Evolutionary conservation across 2,113 vertebrate genomes (phyloP).

Genomic region (Candoia aspera): DNA sequence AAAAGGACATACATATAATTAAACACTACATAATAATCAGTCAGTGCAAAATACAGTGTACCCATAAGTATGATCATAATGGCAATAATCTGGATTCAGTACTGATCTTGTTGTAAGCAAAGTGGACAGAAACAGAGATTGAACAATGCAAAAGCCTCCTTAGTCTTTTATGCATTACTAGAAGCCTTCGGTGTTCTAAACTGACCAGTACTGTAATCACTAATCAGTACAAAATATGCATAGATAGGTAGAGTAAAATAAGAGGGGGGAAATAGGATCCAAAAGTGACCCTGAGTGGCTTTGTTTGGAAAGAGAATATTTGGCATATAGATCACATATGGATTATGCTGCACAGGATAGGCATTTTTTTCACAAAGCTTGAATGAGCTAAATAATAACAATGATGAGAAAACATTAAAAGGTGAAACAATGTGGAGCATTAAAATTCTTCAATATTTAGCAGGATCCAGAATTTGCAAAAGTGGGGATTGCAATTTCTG

Average conservation of each 20-base stretch:
- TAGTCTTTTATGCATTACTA: constrained; percentile 33
- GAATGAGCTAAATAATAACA: constrained; percentile 61
- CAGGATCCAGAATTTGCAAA: constrained; percentile 43
- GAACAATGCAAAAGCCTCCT: constrained; percentile 44
- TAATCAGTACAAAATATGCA: constrained; percentile 63
- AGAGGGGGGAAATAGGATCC: constrained; percentile 32
- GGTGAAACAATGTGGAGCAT: constrained; percentile 53
- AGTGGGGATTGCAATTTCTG: neutral
- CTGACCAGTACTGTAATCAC: constrained; percentile 53
- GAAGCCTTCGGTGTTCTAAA: constrained; percentile 54
- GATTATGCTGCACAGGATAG: constrained; percentile 65
- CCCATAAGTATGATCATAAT: constrained; percentile 49
- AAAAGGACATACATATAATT: neutral
- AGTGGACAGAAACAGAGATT: constrained; percentile 57
- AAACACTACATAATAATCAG: neutral
- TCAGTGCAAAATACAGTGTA: constrained; percentile 35
- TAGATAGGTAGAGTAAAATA: constrained; percentile 51
- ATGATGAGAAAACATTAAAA: constrained; percentile 38
- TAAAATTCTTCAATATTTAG: constrained; percentile 35
- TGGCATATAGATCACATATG: constrained; percentile 67
- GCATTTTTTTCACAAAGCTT: constrained; percentile 68
- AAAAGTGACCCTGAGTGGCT: constrained; percentile 58
- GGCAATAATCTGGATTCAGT: constrained; percentile 55
- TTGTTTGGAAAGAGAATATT: constrained; percentile 55
- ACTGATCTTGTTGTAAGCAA: constrained; percentile 68